Percentiles rank a stretch among this genome's conserved stretches.
Evolutionary conservation across 2,113 vertebrate genomes (phyloP).

Genomic region (Sprattus sprattus): DNA sequence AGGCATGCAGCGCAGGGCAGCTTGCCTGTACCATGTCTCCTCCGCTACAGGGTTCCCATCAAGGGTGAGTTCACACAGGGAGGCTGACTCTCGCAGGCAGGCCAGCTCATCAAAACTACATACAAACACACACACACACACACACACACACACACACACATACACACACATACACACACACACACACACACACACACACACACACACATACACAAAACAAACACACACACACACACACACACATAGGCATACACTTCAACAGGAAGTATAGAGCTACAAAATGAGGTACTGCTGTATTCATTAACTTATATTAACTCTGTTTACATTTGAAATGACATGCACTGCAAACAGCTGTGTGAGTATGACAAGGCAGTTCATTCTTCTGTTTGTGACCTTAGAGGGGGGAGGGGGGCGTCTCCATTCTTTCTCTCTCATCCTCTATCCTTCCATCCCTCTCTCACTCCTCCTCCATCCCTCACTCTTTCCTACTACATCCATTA

Average conservation of each 20-base stretch:
- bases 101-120: slow-evolving; percentile 87
- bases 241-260: neutral
- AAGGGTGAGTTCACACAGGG: slow-evolving; percentile 92
- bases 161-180: slow-evolving; percentile 29
- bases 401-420: neutral
- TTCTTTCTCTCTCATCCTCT: neutral
- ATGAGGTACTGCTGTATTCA: neutral
- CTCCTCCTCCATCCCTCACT: neutral
- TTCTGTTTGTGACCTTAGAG: neutral
- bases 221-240: slow-evolving; percentile 26
- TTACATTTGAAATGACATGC: neutral
- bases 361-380: neutral
- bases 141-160: slow-evolving; percentile 24
- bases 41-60: slow-evolving; percentile 98
- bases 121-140: slow-evolving; percentile 31
- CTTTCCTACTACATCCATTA: too few species aligned
- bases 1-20: slow-evolving; percentile 91
- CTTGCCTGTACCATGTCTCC: slow-evolving; percentile 99
- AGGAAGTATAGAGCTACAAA: neutral
- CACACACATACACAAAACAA: neutral
- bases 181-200: neutral
- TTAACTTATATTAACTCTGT: neutral
- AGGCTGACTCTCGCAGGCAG: slow-evolving; percentile 83
- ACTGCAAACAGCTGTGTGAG: neutral
- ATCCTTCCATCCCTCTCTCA: neutral